These are phyloP conservation scores for Augochlorella aurata DNA, from an alignment of 2,888 invertebrate genomes.

Conservation along the genomic window DNA sequence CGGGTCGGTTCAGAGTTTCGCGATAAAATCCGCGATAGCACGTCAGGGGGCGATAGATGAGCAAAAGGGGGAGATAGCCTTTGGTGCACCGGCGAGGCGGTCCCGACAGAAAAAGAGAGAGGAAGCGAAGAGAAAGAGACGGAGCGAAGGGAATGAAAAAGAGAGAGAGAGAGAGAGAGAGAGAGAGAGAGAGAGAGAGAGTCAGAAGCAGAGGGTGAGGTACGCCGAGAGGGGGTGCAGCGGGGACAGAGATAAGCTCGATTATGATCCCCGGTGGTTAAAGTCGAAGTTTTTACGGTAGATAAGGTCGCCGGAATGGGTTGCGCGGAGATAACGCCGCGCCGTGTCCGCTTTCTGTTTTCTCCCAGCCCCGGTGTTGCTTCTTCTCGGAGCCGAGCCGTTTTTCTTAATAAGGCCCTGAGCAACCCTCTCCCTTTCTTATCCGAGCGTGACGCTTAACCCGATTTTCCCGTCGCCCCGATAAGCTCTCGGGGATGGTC, in stretches of 20 bases:
- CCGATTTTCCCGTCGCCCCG: conserved; percentile 37
- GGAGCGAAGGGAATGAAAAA: conserved; percentile 22
- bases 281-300: conserved; percentile 80
- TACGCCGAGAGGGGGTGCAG: background rate
- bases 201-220: conserved; percentile 24
- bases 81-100: conserved; percentile 64
- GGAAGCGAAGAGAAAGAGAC: conserved; percentile 24
- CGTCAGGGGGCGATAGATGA: conserved; percentile 66
- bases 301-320: conserved; percentile 74
- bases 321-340: conserved; percentile 69
- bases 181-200: conserved; percentile 33
- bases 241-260: conserved; percentile 71
- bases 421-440: conserved; percentile 13
- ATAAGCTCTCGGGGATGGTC: conserved; percentile 1
- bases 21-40: conserved; percentile 71
- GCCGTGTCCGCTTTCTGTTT: conserved; percentile 53
- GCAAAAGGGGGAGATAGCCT: conserved; percentile 69
- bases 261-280: conserved; percentile 81
- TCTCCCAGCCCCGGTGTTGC: conserved; percentile 25
- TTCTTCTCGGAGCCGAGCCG: conserved; percentile 43
- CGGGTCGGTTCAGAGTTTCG: conserved; percentile 71
- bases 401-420: conserved; percentile 64
- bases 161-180: conserved; percentile 65
- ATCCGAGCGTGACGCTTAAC: conserved; percentile 34
- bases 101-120: conserved; percentile 35